Base-by-base conservation (phyloP, 2,888 invertebrate genomes). In the Cerceris rybyensis region DNA sequence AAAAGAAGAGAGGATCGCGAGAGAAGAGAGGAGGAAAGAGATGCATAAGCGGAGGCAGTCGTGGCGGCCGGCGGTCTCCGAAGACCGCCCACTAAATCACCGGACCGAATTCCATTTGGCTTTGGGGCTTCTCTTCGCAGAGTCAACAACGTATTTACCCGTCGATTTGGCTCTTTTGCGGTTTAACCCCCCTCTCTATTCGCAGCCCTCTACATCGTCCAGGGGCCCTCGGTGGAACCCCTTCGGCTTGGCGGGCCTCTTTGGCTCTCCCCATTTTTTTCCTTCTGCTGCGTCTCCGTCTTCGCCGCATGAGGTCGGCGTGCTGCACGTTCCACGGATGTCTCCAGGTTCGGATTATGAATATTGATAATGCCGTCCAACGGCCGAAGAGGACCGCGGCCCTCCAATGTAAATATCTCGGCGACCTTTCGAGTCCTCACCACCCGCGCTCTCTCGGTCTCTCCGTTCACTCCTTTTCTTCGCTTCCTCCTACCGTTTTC, bases 141-240 rank as follows among this genome's bases (percentile, higher is more conserved):
- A 90, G 89, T 90, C 90, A 90, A 90, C 90, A 90, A 90, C 90
- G 90, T 90, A 90, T 90, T 90, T 89, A 90, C 90, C 83, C 88
- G 88, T 90, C 89, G 90, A 90, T 90, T 90, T 90, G 86, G 88
- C 88, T 87, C 88, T 90, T 90, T 90, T 90, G 89, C 89, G 89
- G 89, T 90, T 88, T 75, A 73, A 72, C 78, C 81, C 80, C 80
- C 63, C 70, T 54, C 65, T 66, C 46, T 46, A n/a, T 11, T 14
- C 66, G 17, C 42, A 5, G 17, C 17, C n/a, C 42, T 43, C 66
- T 77, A 2, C 28, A 4, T 4, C 66, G 66, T 77, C 75, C 68
- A 58, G 64, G 61, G 57, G 50, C 64, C 43, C 39, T 41, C 59
- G 54, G 63, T 4, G 28, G 28, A 28, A 28, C 55, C 61, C 65